Conservation (phyloP, 2,888 invertebrate genomes). For the Rhopalosiphum nymphaeae region DNA sequence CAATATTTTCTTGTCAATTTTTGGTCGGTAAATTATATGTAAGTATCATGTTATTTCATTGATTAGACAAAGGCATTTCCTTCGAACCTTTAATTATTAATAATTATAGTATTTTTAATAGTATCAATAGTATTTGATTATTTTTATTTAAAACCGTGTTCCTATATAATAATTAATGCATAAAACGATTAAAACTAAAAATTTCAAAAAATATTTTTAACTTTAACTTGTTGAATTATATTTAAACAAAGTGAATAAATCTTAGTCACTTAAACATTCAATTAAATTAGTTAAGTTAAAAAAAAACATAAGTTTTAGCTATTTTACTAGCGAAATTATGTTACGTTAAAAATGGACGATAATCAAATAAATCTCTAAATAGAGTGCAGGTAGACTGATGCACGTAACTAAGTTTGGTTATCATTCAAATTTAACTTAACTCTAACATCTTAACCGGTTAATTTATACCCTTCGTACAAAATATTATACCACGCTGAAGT, state of each 20-base stretch:
- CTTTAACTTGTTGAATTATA: not conserved
- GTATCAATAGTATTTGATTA: not conserved
- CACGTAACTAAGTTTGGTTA: not conserved
- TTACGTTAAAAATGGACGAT: too few species aligned
- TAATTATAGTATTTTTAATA: not conserved
- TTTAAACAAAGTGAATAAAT: not conserved
- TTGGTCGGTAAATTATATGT: not conserved
- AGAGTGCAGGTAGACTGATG: not conserved
- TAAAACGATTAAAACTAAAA: not conserved
- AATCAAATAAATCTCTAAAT: too few species aligned
- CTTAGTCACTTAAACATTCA: not conserved
- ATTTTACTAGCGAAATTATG: not conserved
- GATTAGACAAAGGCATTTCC: not conserved
- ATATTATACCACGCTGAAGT: not conserved
- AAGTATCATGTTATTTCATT: not conserved
- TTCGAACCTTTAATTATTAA: not conserved
- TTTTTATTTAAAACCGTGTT: not conserved
- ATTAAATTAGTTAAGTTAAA: not conserved
- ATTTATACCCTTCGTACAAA: not conserved
- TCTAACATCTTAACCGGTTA: not conserved
- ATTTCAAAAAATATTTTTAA: not conserved
- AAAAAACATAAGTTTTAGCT: not conserved
- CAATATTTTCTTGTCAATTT: not conserved
- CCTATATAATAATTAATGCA: not conserved
- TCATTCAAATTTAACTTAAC: not conserved